Conservation (phyloP, 2,797 vertebrate genomes). For the Sternotherus odoratus region DNA sequence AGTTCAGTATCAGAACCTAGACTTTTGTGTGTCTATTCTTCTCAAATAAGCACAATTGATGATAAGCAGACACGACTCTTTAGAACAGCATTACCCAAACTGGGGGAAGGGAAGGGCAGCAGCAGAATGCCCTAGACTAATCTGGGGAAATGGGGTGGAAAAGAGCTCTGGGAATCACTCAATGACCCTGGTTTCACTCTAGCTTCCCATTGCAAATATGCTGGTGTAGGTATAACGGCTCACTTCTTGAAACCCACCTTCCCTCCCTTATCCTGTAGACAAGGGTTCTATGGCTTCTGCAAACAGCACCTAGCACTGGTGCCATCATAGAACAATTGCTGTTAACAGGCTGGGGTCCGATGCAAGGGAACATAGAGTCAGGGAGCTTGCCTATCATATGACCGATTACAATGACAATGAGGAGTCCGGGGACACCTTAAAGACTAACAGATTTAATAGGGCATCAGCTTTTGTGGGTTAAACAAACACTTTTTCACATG, state of each 20-base stretch:
- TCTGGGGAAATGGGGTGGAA: background rate
- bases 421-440: too few species aligned
- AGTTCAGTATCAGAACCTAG: background rate
- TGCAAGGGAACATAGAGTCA: background rate
- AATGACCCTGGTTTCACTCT: background rate
- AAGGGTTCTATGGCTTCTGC: background rate
- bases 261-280: background rate
- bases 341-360: too few species aligned
- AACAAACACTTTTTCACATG: too few species aligned
- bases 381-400: background rate
- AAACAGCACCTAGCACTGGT: background rate
- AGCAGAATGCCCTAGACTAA: background rate
- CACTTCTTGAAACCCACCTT: background rate
- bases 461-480: too few species aligned
- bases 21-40: background rate
- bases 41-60: background rate
- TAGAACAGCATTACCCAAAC: background rate
- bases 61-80: background rate
- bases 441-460: too few species aligned
- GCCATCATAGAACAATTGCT: background rate
- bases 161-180: background rate
- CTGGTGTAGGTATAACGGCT: background rate
- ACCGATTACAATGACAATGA: background rate
- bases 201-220: background rate
- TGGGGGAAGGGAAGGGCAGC: rapidly evolving